These are phyloP conservation scores for Melanargia galathea DNA, from an alignment of 2,888 invertebrate genomes.

Conservation along the genomic window DNA sequence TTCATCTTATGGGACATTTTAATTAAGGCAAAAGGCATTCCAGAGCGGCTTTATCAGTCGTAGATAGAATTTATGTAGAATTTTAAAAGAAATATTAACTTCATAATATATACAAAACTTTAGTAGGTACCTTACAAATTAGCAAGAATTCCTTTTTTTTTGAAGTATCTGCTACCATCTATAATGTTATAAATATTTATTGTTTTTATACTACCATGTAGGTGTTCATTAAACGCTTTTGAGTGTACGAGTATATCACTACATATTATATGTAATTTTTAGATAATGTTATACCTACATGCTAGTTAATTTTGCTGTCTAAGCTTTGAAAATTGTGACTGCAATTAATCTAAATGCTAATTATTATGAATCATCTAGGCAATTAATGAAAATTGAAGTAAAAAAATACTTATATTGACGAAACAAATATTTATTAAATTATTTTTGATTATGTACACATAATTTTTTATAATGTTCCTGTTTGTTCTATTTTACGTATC, in stretches of 20 bases:
- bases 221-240: neutral
- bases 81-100: neutral
- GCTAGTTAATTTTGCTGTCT: neutral
- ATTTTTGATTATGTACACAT: neutral
- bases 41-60: constrained; percentile 12
- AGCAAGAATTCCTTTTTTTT: neutral
- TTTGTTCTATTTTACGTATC: neutral
- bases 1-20: constrained; percentile 1
- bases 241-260: neutral
- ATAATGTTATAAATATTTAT: neutral
- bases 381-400: neutral
- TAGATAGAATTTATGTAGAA: constrained; percentile 11
- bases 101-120: neutral
- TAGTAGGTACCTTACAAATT: neutral
- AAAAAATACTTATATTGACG: neutral
- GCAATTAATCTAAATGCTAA: neutral
- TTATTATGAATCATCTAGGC: neutral
- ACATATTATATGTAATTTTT: neutral
- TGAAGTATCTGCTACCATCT: neutral
- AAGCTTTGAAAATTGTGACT: neutral
- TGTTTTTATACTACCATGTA: neutral
- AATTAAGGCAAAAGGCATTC: constrained; percentile 20
- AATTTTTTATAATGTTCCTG: neutral
- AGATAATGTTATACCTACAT: no score
- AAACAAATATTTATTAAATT: neutral